Conservation (phyloP, 1,140 invertebrate species). For the Cotesia typhae region DNA sequence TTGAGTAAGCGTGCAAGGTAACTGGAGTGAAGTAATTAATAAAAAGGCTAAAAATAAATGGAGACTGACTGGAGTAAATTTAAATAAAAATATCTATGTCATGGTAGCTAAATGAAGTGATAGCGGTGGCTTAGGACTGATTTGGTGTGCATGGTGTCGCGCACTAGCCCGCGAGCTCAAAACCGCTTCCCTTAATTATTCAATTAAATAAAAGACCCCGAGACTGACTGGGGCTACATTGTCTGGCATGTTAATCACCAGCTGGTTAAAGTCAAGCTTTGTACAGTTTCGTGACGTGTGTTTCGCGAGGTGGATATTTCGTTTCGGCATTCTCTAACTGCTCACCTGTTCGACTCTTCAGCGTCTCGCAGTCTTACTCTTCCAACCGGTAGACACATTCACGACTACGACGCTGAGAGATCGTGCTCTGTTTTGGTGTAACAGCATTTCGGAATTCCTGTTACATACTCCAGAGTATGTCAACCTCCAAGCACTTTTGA, state of each 20-base stretch:
- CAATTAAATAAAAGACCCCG: conserved; percentile 37
- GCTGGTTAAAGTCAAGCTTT: conserved; percentile 27
- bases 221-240: conserved; percentile 23
- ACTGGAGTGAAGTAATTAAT: too few species aligned
- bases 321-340: background rate
- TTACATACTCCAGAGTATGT: conserved; percentile 14
- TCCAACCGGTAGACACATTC: background rate
- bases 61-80: background rate
- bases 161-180: background rate
- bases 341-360: too few species aligned
- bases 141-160: background rate
- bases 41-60: too few species aligned
- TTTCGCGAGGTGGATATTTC: conserved; percentile 31
- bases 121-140: background rate
- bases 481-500: conserved; percentile 11
- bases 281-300: conserved; percentile 35
- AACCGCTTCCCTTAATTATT: conserved; percentile 38
- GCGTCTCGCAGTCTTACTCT: too few species aligned
- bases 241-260: conserved; percentile 33
- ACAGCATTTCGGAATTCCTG: background rate
- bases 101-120: conserved; percentile 32
- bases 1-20: too few species aligned
- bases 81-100: conserved; percentile 31
- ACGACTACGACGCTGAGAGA: conserved; percentile 6
- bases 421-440: background rate